Percentiles rank a stretch among this genome's conserved stretches.
Evolutionary conservation across 1,140 invertebrate genomes (phyloP).

Genomic region (Drosophila melanogaster): Release_6_plus_ISO1_MT NT_033777.3:24948001-24948500

Average conservation of each 20-base stretch:
- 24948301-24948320: too few relatives aligned
- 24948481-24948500: background rate
- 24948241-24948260: constrained; percentile 93
- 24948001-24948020: constrained; percentile 88
- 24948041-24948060: constrained; percentile 90
- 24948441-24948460: constrained; percentile 71
- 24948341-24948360: constrained; percentile 85
- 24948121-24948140: constrained; percentile 91
- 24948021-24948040: constrained; percentile 90
- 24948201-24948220: constrained; percentile 91
- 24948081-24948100: constrained; percentile 87
- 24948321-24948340: too few relatives aligned
- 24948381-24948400: constrained; percentile 86
- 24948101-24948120: constrained; percentile 90
- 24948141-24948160: constrained; percentile 91
- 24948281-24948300: constrained; percentile 42
- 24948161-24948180: constrained; percentile 89
- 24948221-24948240: constrained; percentile 88
- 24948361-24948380: constrained; percentile 87
- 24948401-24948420: constrained; percentile 85
- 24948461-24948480: constrained; percentile 43
- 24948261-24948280: constrained; percentile 94
- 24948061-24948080: constrained; percentile 87
- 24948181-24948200: constrained; percentile 87
- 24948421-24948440: constrained; percentile 58